Evolutionary conservation across 1,140 invertebrate species (phyloP), one percentile per base, ranked within the genome.

Genomic region (Plodia interpunctella): DNA sequence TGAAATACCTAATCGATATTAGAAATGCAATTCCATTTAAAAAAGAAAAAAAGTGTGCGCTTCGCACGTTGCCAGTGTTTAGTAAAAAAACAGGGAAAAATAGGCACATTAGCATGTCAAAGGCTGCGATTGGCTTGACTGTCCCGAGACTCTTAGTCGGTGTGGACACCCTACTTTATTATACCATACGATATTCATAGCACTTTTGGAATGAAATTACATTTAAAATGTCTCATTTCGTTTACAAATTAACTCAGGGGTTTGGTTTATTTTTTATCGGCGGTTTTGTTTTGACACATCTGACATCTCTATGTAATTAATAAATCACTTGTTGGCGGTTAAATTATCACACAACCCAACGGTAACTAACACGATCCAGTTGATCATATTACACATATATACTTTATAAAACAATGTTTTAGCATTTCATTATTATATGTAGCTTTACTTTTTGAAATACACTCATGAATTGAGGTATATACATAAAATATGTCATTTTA

Each of bases 31-130:
- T 10, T 15, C n/a, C 13, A 15, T 5, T 44, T 44, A n/a, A 44
- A 38, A 44, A 44, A 15, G 15, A 44, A 44, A 44, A 44, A 44
- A 44, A 5, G 13, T 6, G 38, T 17, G 15, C 3, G 38, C n/a
- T 44, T 44, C 30, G 38, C 49, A 19, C 49, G 5, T 4, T 35
- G 32, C 49, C 30, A 49, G 51, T 66, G 56, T 60, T 57, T 60
- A 68, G 57, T 56, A 61, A 32, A 66, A 59, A 60, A 66, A 63
- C 28, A 59, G 52, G 54, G 44, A 53, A 53, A 25, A 21, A 25
- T 53, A 25, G 19, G 10, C 19, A 53, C 51, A 76, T 76, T 72
- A 76, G 55, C 74, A 76, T 76, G 63, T 76, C 74, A 76, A 76
- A 76, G 71, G 67, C 54, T 55, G 28, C 49, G 30, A 59, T 59